These are phyloP conservation scores for Hirudo medicinalis DNA, from an alignment of 1,140 invertebrate genomes.

Conservation along the genomic window DNA sequence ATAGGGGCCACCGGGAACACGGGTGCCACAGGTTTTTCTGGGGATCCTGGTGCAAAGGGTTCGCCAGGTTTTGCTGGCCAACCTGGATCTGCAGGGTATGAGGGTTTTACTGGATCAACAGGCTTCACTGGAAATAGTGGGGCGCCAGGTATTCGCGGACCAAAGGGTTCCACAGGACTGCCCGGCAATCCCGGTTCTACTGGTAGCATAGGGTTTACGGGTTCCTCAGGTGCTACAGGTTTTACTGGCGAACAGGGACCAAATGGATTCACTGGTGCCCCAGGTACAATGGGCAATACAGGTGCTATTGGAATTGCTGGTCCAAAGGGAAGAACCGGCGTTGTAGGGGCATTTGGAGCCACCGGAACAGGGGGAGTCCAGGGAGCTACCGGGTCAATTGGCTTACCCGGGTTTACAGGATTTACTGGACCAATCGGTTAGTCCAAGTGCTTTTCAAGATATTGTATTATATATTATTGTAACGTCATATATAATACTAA, in stretches of 20 bases:
- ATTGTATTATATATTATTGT: no score
- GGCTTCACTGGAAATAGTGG: slow-evolving; percentile 17
- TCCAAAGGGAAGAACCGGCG: neutral
- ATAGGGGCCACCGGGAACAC: neutral
- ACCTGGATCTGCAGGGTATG: slow-evolving; percentile 39
- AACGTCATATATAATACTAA: no score
- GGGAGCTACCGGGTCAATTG: neutral
- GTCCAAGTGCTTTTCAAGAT: no score
- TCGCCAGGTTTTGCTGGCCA: slow-evolving; percentile 24
- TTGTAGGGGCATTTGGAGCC: slow-evolving; percentile 2
- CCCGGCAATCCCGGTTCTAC: neutral
- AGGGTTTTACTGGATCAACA: slow-evolving; percentile 41
- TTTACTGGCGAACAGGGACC: slow-evolving; percentile 11
- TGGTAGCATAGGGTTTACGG: neutral
- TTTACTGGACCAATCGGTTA: neutral
- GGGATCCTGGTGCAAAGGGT: slow-evolving; percentile 26
- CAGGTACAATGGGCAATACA: slow-evolving; percentile 4
- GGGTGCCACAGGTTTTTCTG: slow-evolving; percentile 21
- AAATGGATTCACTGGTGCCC: neutral
- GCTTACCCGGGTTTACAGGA: slow-evolving; percentile 14
- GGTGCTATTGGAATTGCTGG: neutral
- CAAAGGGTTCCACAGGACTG: slow-evolving; percentile 14
- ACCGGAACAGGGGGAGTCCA: neutral
- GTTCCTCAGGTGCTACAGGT: slow-evolving; percentile 3
- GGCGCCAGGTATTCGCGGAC: neutral